These are phyloP conservation scores for Dicaeum eximium DNA, from an alignment of 2,113 vertebrate genomes.

Conservation along the genomic window DNA sequence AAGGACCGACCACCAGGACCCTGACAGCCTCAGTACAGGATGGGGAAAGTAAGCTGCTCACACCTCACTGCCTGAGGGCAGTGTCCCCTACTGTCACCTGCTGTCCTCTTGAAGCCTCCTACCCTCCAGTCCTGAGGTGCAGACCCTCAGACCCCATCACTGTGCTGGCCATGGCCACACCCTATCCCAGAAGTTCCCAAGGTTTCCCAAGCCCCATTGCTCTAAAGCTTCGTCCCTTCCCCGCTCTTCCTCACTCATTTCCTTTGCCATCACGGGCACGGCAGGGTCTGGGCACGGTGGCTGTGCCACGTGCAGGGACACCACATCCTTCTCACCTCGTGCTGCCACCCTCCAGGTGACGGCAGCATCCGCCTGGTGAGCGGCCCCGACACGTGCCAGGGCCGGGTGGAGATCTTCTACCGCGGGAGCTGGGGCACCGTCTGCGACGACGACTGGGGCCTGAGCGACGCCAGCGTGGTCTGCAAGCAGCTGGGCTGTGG, in stretches of 20 bases:
- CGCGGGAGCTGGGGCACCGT: slow-evolving; percentile 90
- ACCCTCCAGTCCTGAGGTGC: background rate
- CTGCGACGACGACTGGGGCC: slow-evolving; percentile 92
- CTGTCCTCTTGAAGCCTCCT: background rate
- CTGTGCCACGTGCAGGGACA: background rate
- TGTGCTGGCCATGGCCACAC: background rate
- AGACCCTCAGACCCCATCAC: rapidly evolving
- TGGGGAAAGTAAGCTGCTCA: slow-evolving; percentile 68
- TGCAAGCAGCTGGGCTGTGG: slow-evolving; percentile 90
- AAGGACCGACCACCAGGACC: slow-evolving; percentile 56
- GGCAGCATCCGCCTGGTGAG: slow-evolving; percentile 84
- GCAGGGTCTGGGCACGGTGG: rapidly evolving
- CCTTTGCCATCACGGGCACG: rapidly evolving
- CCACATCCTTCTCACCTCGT: rapidly evolving
- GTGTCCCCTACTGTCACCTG: rapidly evolving
- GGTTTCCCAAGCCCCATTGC: background rate
- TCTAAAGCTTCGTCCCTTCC: background rate
- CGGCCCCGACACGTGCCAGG: slow-evolving; percentile 80
- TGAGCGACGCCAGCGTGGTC: slow-evolving; percentile 83
- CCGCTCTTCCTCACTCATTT: rapidly evolving
- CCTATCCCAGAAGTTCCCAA: background rate
- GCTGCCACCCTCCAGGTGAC: slow-evolving; percentile 72
- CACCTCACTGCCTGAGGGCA: background rate
- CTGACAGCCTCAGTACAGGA: slow-evolving; percentile 32
- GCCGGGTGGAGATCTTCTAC: slow-evolving; percentile 91